Evolutionary conservation across 2,797 vertebrate species (phyloP).

Genomic region (Carduelis carduelis): DNA sequence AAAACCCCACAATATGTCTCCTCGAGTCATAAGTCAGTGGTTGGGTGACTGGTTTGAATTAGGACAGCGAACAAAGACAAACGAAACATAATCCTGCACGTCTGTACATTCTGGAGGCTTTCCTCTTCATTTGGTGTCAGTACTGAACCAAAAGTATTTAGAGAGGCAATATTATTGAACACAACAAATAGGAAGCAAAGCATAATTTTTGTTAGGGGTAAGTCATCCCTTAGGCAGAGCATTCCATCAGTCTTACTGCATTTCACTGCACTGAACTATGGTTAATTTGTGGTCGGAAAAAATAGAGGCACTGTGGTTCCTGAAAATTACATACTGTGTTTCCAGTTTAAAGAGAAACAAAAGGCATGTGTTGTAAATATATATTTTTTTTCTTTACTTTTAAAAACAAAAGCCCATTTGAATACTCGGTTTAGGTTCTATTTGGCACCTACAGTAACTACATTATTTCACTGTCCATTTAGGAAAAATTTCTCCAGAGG

Average conservation of each 20-base stretch:
- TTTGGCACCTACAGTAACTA: not conserved
- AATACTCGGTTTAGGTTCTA: not conserved
- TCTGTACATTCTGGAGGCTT: constrained; percentile 57
- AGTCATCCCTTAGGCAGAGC: constrained; percentile 59
- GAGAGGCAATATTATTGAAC: constrained; percentile 45
- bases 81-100: constrained; percentile 50
- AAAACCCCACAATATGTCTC: not conserved
- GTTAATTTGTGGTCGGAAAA: constrained; percentile 88
- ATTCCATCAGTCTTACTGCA: constrained; percentile 83
- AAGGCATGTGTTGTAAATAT: constrained; percentile 70
- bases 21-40: not conserved
- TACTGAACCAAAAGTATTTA: constrained; percentile 60
- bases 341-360: constrained; percentile 77
- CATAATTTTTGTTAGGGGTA: constrained; percentile 32
- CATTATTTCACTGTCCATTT: constrained; percentile 6
- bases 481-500: not conserved
- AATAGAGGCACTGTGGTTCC: constrained; percentile 78
- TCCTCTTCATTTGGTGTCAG: constrained; percentile 58
- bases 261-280: constrained; percentile 79
- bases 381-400: constrained; percentile 22
- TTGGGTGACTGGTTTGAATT: constrained; percentile 63
- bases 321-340: constrained; percentile 82
- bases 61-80: constrained; percentile 49
- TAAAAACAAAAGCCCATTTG: constrained; percentile 17
- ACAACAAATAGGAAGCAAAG: constrained; percentile 59